Percentiles rank a stretch among this genome's conserved stretches.
Conservation (phyloP, 2,888 invertebrate species). For the Hemaris fuciformis region DNA sequence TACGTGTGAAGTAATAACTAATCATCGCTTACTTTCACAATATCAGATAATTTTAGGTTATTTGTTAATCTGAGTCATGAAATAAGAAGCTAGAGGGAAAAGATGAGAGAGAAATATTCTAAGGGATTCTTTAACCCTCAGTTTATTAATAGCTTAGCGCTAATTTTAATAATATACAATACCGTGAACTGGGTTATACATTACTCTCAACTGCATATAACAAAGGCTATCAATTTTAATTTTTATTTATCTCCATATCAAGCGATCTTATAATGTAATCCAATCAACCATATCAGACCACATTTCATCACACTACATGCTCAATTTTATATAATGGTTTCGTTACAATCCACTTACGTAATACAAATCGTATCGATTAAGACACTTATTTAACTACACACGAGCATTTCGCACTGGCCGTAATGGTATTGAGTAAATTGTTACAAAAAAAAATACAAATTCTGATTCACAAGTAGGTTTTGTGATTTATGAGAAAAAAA, state of each 20-base stretch:
- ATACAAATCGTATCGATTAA: constrained; percentile 39
- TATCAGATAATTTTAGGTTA: too few species aligned
- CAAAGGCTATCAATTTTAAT: too few species aligned
- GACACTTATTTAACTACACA: constrained; percentile 36
- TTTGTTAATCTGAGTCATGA: too few species aligned
- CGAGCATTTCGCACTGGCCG: constrained; percentile 24
- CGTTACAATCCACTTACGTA: constrained; percentile 28
- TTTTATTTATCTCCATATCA: neutral
- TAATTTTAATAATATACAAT: too few species aligned
- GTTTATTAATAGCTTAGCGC: neutral
- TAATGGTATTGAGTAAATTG: constrained; percentile 30
- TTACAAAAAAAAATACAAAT: neutral
- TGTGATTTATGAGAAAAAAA: neutral
- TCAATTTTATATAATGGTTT: constrained; percentile 13
- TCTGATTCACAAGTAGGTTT: neutral
- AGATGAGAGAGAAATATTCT: too few species aligned
- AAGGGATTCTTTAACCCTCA: too few species aligned
- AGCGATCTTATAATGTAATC: neutral
- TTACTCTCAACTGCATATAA: neutral
- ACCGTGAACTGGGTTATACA: neutral
- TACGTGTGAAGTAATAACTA: too few species aligned
- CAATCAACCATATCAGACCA: constrained; percentile 7
- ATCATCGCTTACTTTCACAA: too few species aligned
- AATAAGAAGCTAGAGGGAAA: too few species aligned
- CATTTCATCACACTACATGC: constrained; percentile 18